Base-by-base conservation (phyloP, 2,888 invertebrate genomes). In the Cephalotes varians region DNA sequence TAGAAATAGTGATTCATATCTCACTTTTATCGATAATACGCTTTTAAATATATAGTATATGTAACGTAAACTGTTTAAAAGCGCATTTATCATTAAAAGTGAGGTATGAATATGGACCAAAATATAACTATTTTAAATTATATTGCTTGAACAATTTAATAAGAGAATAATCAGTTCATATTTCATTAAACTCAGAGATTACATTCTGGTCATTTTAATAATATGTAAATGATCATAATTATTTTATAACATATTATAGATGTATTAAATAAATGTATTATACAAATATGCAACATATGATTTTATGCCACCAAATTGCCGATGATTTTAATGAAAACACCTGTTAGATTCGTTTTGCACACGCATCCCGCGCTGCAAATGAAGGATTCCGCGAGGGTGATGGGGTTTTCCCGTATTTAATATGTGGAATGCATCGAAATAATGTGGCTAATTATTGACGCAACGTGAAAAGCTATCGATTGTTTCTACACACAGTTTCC, bases 241-340 rank as follows among this genome's bases (percentile, higher is more conserved):
- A 25, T 56, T 71, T 71, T 37, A 71, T n/a, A n/a, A n/a, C n/a
- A n/a, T 37, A 51, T 49, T 34, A 25, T 34, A 71, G 10, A 71
- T 40, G 40, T 62, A 62, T 60, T 34, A 34, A 18, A 65, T 47
- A 67, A 67, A 47, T 69, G 12, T 21, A 34, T 47, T 44, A 67
- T 28, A 44, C 15, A 25, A 31, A 49, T 69, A 15, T 58, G n/a
- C 34, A 21, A 73, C 21, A n/a, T 31, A 18, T 62, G 44, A 64
- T 64, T 60, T 62, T 44, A 44, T 62, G 21, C 21, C 7, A 5
- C 5, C 40, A 73, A 73, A 73, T 72, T 72, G 7, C 7, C n/a
- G 5, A 60, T 73, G 28, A 73, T 44, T 73, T 73, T 60, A 79
- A 86, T 18, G 49, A 74, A 67, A 58, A 31, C 56, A 71, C 83